Evolutionary conservation across 1,140 invertebrate species (phyloP).

Genomic region (Ylistrum balloti): DNA sequence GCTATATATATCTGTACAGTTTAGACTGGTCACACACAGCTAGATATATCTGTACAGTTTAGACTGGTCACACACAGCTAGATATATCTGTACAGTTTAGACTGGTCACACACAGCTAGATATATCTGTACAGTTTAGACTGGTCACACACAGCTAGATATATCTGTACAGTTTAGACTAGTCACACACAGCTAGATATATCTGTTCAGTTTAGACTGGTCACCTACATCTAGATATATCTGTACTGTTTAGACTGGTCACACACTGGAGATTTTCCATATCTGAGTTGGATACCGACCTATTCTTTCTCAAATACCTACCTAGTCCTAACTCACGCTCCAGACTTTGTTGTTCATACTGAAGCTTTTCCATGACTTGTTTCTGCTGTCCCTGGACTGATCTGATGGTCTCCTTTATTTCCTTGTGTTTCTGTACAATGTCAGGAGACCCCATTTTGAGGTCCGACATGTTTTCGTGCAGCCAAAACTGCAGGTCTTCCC

Average conservation of each 20-base stretch:
- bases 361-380: conserved; percentile 72
- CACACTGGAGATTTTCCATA: too few species aligned
- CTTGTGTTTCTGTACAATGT: conserved; percentile 71
- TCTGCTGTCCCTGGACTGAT: conserved; percentile 75
- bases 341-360: conserved; percentile 73
- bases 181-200: neutral
- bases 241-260: too few species aligned
- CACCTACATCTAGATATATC: too few species aligned
- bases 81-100: too few species aligned
- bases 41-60: too few species aligned
- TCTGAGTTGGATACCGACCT: too few species aligned
- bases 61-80: too few species aligned
- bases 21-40: too few species aligned
- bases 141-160: conserved; percentile 46
- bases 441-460: conserved; percentile 68
- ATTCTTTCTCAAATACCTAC: conserved; percentile 55
- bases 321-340: conserved; percentile 74
- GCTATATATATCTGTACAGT: too few species aligned
- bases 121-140: neutral
- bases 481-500: conserved; percentile 80
- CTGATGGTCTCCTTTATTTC: conserved; percentile 70
- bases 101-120: too few species aligned
- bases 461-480: conserved; percentile 75
- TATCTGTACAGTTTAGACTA: neutral
- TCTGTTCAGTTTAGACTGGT: neutral